Conservation (phyloP, 2,888 invertebrate species). For the Thymelicus lineola region DNA sequence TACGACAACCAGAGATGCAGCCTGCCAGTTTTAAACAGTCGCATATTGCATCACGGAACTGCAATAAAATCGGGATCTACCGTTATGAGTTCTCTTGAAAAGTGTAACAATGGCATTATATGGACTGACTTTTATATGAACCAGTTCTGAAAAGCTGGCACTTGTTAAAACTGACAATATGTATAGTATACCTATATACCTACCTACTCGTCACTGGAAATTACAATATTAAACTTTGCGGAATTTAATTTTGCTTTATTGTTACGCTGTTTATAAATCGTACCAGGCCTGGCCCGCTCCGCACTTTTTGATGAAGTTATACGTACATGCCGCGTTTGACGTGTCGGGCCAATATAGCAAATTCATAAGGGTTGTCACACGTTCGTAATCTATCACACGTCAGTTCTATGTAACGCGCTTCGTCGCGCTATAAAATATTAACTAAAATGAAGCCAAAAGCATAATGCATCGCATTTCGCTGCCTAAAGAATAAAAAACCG, state of each 20-base stretch:
- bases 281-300: too few species aligned
- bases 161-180: conserved; percentile 38
- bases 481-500: too few species aligned
- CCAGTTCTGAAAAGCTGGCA: conserved; percentile 49
- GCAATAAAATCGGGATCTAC: conserved; percentile 81
- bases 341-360: too few species aligned
- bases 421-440: too few species aligned
- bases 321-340: too few species aligned
- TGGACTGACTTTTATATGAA: conserved; percentile 59
- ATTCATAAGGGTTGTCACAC: too few species aligned
- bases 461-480: too few species aligned
- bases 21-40: conserved; percentile 51
- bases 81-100: conserved; percentile 72
- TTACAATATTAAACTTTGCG: conserved; percentile 15
- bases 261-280: not conserved
- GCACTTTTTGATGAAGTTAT: too few species aligned
- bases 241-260: conserved; percentile 7
- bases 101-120: conserved; percentile 72
- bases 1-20: conserved; percentile 38
- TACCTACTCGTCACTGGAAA: conserved; percentile 3
- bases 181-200: not conserved
- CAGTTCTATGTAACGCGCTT: too few species aligned
- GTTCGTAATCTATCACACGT: too few species aligned
- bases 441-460: too few species aligned
- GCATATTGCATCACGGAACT: conserved; percentile 66